Conservation (phyloP, 2,113 vertebrate species). For the Copsychus sechellarum region DNA sequence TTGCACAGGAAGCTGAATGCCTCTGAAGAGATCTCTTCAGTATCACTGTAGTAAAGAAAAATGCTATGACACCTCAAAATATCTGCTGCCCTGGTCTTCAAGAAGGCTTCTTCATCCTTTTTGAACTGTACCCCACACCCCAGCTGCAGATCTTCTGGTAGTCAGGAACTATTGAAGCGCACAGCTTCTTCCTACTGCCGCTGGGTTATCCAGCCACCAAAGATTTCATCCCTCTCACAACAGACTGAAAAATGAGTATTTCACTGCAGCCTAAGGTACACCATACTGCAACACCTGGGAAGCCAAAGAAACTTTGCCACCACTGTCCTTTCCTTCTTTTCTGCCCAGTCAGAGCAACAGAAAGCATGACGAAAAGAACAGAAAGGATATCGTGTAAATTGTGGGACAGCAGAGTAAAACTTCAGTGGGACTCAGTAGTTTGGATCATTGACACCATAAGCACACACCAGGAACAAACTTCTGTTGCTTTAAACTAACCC, state of each 20-base stretch:
- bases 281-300: not conserved
- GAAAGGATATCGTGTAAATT: not conserved
- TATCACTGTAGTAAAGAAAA: not conserved
- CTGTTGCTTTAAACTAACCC: not conserved
- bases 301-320: not conserved
- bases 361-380: not conserved
- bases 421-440: not conserved
- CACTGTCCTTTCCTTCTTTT: not conserved
- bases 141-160: not conserved
- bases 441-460: fast-evolving
- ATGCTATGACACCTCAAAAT: not conserved
- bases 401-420: not conserved
- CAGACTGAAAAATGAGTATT: not conserved
- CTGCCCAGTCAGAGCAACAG: not conserved
- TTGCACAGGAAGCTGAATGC: not conserved
- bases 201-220: not conserved
- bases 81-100: not conserved
- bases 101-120: not conserved
- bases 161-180: not conserved
- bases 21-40: not conserved
- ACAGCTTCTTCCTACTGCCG: not conserved
- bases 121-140: not conserved
- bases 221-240: not conserved
- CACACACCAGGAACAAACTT: not conserved
- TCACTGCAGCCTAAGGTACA: not conserved